phyloP scores from a whole-genome alignment of 2,797 vertebrate species.

The Galagoides demidoff region DNA sequence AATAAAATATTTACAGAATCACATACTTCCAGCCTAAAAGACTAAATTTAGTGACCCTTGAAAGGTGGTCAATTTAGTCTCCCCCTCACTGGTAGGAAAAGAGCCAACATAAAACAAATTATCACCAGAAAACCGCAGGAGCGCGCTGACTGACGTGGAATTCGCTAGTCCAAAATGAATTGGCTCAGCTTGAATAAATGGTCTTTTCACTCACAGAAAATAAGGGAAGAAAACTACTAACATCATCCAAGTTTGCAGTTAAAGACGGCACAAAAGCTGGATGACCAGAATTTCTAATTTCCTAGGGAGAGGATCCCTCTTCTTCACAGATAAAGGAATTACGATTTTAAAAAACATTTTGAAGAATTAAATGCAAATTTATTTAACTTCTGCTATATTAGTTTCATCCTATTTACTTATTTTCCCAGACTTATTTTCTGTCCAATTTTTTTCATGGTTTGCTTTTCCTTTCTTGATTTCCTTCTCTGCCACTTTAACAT shows the following conservation, averaged over 20 bases:
- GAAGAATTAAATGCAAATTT: conserved; percentile 20
- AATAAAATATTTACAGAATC: conserved; percentile 18
- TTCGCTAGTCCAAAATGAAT: not conserved
- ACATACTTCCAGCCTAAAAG: conserved; percentile 4
- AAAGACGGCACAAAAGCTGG: not conserved
- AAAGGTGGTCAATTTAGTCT: not conserved
- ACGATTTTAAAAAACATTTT: not conserved
- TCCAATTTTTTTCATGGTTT: not conserved
- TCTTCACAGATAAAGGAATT: not conserved
- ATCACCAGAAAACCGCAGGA: not conserved
- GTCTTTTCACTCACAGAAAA: conserved; percentile 22
- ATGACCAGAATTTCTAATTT: not conserved
- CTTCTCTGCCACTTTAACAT: conserved; percentile 1
- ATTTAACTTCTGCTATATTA: conserved; percentile 28
- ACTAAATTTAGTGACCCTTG: conserved; percentile 38
- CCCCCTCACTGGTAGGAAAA: not conserved
- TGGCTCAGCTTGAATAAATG: not conserved
- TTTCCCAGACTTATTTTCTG: not conserved
- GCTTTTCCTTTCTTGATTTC: not conserved
- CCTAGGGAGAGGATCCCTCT: not conserved
- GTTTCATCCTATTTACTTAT: conserved; percentile 7
- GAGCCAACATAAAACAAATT: not conserved
- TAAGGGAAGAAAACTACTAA: not conserved
- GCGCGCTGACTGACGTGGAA: not conserved
- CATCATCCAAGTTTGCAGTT: not conserved